Percentiles rank a stretch among this genome's conserved stretches.
phyloP scores from a whole-genome alignment of 2,888 invertebrate species.

The Physocephala rufipes region DNA sequence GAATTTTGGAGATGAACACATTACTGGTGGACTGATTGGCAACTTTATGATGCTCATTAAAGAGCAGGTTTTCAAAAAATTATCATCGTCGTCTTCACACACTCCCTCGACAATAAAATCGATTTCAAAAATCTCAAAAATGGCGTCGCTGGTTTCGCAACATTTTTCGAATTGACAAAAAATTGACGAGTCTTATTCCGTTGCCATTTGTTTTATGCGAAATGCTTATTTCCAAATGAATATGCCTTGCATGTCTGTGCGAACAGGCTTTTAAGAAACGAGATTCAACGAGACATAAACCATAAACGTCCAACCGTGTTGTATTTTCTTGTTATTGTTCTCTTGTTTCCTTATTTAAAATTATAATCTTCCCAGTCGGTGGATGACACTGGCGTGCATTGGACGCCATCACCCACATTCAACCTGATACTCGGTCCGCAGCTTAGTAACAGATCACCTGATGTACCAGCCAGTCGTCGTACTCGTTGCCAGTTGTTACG shows the following conservation, averaged over 20 bases:
- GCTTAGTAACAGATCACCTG: slow-evolving; percentile 32
- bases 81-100: slow-evolving; percentile 3
- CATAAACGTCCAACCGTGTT: slow-evolving; percentile 6
- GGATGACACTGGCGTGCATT: background rate
- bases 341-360: background rate
- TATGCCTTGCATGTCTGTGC: slow-evolving; percentile 8
- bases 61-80: slow-evolving; percentile 27
- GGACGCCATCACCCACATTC: background rate
- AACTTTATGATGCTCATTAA: slow-evolving; percentile 28
- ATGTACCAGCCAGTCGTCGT: background rate
- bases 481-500: slow-evolving; percentile 2
- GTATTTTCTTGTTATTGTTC: background rate
- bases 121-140: slow-evolving; percentile 19
- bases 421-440: background rate
- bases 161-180: background rate
- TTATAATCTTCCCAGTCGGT: background rate
- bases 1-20: slow-evolving; percentile 1
- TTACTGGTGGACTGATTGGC: background rate
- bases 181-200: background rate
- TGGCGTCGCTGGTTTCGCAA: no score
- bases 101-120: background rate
- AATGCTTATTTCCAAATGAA: background rate
- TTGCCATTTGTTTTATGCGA: background rate
- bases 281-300: slow-evolving; percentile 29
- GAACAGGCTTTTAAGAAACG: background rate